A percentile compares a stretch with the other conserved stretches of the same genome.
Conservation (phyloP, 1,140 invertebrate genomes). For the Drosophila azteca region DNA sequence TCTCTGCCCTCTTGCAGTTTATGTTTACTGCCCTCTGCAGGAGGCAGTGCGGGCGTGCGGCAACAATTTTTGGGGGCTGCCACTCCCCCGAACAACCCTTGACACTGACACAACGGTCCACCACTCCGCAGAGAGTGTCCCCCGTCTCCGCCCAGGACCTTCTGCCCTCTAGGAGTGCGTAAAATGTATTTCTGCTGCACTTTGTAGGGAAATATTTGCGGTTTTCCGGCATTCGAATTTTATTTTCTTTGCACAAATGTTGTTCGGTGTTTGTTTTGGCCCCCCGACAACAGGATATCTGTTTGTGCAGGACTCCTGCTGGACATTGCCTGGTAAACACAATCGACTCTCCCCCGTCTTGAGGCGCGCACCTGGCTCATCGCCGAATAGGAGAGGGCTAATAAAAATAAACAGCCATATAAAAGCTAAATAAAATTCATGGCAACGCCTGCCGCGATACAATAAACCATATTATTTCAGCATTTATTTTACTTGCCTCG, state of each 20-base stretch:
- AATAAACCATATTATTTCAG: conserved; percentile 73
- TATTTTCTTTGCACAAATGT: conserved; percentile 57
- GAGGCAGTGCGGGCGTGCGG: conserved; percentile 37
- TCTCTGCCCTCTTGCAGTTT: conserved; percentile 49
- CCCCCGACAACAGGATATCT: conserved; percentile 47
- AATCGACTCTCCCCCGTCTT: conserved; percentile 19
- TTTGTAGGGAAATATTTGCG: conserved; percentile 61
- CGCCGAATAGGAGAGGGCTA: conserved; percentile 7
- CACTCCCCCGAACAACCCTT: conserved; percentile 28
- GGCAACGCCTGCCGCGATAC: conserved; percentile 50
- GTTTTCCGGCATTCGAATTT: conserved; percentile 60
- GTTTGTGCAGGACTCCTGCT: conserved; percentile 44
- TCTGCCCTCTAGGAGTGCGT: conserved; percentile 16
- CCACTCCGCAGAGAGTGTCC: conserved; percentile 2
- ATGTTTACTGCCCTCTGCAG: conserved; percentile 71
- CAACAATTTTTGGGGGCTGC: conserved; percentile 54
- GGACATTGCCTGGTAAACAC: conserved; percentile 42
- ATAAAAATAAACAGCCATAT: conserved; percentile 65
- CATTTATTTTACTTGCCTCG: conserved; percentile 59
- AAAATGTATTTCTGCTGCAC: conserved; percentile 62
- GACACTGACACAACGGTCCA: conserved; percentile 35
- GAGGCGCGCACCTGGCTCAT: too few species aligned
- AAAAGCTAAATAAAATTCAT: conserved; percentile 64
- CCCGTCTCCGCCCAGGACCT: not conserved
- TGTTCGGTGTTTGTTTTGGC: conserved; percentile 37